A percentile compares a stretch with the other conserved stretches of the same genome.
phyloP scores from a whole-genome alignment of 2,888 invertebrate genomes.

The Watsonalla binaria region DNA sequence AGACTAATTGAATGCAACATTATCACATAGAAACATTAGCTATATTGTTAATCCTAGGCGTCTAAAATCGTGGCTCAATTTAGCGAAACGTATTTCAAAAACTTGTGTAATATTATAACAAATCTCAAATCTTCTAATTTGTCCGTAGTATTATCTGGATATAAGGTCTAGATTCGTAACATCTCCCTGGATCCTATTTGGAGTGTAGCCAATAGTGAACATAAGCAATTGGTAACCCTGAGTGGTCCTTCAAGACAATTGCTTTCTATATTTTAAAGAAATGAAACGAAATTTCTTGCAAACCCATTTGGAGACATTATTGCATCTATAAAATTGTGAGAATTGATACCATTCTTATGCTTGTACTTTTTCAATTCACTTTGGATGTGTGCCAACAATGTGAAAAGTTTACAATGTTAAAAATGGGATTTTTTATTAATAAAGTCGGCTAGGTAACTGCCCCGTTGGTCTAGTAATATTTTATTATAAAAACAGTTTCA shows the following conservation, averaged over 20 bases:
- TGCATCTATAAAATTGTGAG: background rate
- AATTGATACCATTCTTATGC: background rate
- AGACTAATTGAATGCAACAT: no score
- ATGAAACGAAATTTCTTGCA: constrained; percentile 26
- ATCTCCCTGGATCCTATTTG: constrained; percentile 40
- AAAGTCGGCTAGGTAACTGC: no score
- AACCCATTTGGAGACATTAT: constrained; percentile 1
- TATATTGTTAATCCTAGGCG: no score
- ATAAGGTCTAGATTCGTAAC: constrained; percentile 21
- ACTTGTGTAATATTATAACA: no score
- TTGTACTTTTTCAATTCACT: background rate
- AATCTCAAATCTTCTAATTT: no score
- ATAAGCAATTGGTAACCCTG: constrained; percentile 49
- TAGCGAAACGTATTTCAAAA: no score
- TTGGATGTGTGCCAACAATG: background rate
- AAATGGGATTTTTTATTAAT: no score
- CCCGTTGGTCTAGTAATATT: no score
- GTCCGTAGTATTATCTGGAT: background rate
- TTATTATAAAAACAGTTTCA: no score
- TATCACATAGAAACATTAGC: no score
- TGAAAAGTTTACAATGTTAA: background rate
- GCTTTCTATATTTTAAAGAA: constrained; percentile 40
- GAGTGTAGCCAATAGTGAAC: constrained; percentile 45
- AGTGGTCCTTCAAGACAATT: constrained; percentile 41
- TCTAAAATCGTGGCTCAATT: no score